phyloP scores from a whole-genome alignment of 2,888 invertebrate genomes.

The Aproaerema taeniolella region DNA sequence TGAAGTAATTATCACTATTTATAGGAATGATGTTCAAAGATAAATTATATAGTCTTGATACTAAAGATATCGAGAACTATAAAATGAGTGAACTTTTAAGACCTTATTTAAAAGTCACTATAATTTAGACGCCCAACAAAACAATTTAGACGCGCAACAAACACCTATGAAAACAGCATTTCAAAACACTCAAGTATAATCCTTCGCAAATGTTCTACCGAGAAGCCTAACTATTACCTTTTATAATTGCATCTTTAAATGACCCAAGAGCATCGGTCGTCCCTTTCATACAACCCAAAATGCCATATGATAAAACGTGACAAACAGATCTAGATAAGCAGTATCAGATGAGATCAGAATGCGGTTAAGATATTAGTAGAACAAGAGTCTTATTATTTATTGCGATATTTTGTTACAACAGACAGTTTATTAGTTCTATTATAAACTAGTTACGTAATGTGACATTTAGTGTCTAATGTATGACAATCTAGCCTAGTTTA shows the following conservation, averaged over 20 bases:
- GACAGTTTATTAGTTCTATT: conserved; percentile 34
- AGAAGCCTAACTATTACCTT: conserved; percentile 47
- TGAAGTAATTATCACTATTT: too few relatives aligned
- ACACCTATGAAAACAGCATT: conserved; percentile 21
- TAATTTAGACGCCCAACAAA: too few relatives aligned
- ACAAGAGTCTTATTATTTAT: conserved; percentile 58
- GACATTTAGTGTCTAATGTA: not conserved
- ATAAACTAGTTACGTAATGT: conserved; percentile 27
- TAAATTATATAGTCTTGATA: too few relatives aligned
- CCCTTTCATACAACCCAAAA: conserved; percentile 33
- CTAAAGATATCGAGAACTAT: too few relatives aligned
- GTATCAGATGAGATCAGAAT: conserved; percentile 57
- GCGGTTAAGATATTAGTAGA: conserved; percentile 53
- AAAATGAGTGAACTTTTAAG: too few relatives aligned
- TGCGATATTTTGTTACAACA: conserved; percentile 40
- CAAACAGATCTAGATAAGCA: conserved; percentile 55
- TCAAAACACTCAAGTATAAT: conserved; percentile 32
- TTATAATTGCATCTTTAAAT: conserved; percentile 54
- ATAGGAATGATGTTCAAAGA: too few relatives aligned
- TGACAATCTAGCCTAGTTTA: not conserved
- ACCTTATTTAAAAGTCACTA: too few relatives aligned
- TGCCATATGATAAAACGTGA: conserved; percentile 41
- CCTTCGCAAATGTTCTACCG: conserved; percentile 42
- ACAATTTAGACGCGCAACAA: too few relatives aligned
- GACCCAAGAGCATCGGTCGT: conserved; percentile 40